These are phyloP conservation scores for Teleogryllus oceanicus DNA, from an alignment of 2,888 invertebrate genomes.

Conservation along the genomic window DNA sequence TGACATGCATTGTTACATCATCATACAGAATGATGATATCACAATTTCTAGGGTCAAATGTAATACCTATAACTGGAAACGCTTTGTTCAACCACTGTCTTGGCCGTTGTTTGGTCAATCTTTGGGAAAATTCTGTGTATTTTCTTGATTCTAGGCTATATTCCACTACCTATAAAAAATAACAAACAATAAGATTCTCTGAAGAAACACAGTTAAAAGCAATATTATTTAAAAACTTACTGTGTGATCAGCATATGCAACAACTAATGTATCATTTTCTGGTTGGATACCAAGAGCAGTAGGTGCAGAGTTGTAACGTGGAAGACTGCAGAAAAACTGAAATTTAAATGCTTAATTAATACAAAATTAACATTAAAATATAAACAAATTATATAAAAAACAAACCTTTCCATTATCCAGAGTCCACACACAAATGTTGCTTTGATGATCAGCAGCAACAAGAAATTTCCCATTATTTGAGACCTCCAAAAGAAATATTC, in stretches of 20 bases:
- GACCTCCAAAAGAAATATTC: slow-evolving; percentile 53
- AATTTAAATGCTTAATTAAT: slow-evolving; percentile 35
- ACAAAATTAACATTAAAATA: background rate
- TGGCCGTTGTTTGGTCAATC: slow-evolving; percentile 53
- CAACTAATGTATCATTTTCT: slow-evolving; percentile 57
- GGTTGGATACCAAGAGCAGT: slow-evolving; percentile 69
- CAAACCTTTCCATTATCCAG: slow-evolving; percentile 43
- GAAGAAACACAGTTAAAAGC: slow-evolving; percentile 29
- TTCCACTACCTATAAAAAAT: slow-evolving; percentile 63
- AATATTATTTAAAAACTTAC: slow-evolving; percentile 48
- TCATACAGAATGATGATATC: slow-evolving; percentile 70
- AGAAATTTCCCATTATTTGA: slow-evolving; percentile 60
- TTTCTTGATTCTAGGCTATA: slow-evolving; percentile 63
- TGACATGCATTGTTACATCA: slow-evolving; percentile 63
- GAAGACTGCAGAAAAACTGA: slow-evolving; percentile 59
- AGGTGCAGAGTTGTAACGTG: slow-evolving; percentile 65
- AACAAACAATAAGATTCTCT: slow-evolving; percentile 3
- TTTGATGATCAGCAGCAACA: slow-evolving; percentile 62
- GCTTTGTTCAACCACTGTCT: slow-evolving; percentile 57
- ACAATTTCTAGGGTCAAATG: slow-evolving; percentile 59
- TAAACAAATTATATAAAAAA: background rate
- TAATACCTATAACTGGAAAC: slow-evolving; percentile 59
- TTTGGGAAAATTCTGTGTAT: slow-evolving; percentile 61
- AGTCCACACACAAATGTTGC: slow-evolving; percentile 65
- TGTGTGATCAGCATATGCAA: slow-evolving; percentile 77